Percentiles rank a stretch among this genome's conserved stretches.
These are phyloP conservation scores for Melieria omissa DNA, from an alignment of 2,888 invertebrate species.

Conservation along the genomic window DNA sequence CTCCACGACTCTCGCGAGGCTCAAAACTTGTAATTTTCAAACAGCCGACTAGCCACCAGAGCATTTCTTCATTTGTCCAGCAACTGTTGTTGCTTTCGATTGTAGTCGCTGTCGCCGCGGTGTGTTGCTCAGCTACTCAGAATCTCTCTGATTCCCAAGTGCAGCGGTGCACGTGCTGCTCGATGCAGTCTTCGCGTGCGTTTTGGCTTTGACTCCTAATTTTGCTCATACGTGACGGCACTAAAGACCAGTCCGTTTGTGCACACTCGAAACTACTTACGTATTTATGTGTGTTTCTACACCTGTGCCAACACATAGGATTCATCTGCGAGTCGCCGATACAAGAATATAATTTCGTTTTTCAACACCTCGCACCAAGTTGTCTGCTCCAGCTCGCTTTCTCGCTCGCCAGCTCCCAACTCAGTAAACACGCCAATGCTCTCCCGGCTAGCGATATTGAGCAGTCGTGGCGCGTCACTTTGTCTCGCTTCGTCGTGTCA, in stretches of 20 bases:
- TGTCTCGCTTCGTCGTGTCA: conserved; percentile 16
- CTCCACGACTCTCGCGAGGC: conserved; percentile 24
- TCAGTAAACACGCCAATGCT: not conserved
- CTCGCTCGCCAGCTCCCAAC: conserved; percentile 7
- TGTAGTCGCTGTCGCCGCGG: not conserved
- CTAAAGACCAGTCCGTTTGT: not conserved
- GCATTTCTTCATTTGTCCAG: not conserved
- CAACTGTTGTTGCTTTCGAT: not conserved
- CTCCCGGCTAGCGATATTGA: not conserved
- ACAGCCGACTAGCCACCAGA: not conserved
- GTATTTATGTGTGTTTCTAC: conserved; percentile 25
- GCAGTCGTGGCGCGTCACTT: not conserved
- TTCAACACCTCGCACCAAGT: conserved; percentile 64
- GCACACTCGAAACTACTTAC: conserved; percentile 41
- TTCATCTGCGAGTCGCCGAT: conserved; percentile 63
- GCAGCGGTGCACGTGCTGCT: not conserved
- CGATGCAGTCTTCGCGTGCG: too few species aligned
- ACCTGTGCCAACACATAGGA: conserved; percentile 60
- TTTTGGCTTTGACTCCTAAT: not conserved
- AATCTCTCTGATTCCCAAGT: not conserved
- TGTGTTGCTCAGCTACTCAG: not conserved
- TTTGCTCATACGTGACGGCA: not conserved
- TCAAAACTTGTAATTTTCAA: conserved; percentile 27
- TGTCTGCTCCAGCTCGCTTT: conserved; percentile 58
- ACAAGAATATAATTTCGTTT: conserved; percentile 64